Conservation (phyloP, 1,140 invertebrate genomes). For the Eurosta solidaginis region DNA sequence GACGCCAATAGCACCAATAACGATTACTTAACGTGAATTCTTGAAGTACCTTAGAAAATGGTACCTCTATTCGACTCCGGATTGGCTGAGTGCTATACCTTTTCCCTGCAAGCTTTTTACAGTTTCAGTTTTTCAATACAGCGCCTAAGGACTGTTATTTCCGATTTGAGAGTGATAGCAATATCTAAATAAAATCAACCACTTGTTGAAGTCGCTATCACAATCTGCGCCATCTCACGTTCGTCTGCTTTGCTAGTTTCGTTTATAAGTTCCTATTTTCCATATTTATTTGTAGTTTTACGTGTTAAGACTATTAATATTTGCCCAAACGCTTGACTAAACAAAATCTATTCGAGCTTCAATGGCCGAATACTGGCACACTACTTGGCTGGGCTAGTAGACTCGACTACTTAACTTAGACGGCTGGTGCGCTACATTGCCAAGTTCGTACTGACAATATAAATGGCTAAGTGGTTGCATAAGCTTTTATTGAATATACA, state of each 20-base stretch:
- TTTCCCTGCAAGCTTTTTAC: too few species aligned
- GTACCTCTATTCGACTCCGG: too few species aligned
- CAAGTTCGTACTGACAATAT: not conserved
- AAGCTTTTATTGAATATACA: not conserved
- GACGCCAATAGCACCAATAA: too few species aligned
- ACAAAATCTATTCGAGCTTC: constrained; percentile 9
- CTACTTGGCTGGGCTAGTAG: not conserved
- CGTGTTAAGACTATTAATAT: constrained; percentile 20
- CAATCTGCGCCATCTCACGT: too few species aligned
- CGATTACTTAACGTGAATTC: too few species aligned
- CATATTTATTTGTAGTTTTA: constrained; percentile 14
- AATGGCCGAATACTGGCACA: not conserved
- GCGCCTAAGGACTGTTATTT: too few species aligned
- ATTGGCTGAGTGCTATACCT: too few species aligned
- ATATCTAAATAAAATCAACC: too few species aligned
- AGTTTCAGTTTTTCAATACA: too few species aligned
- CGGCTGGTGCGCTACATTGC: not conserved
- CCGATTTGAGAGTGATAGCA: too few species aligned
- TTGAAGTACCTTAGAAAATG: too few species aligned
- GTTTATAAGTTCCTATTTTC: not conserved
- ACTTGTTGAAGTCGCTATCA: too few species aligned
- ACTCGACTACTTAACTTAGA: not conserved
- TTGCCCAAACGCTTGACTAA: constrained; percentile 20
- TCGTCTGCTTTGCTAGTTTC: not conserved
- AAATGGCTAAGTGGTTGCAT: not conserved